These are phyloP conservation scores for Lobophora halterata DNA, from an alignment of 2,888 invertebrate species.

Conservation along the genomic window DNA sequence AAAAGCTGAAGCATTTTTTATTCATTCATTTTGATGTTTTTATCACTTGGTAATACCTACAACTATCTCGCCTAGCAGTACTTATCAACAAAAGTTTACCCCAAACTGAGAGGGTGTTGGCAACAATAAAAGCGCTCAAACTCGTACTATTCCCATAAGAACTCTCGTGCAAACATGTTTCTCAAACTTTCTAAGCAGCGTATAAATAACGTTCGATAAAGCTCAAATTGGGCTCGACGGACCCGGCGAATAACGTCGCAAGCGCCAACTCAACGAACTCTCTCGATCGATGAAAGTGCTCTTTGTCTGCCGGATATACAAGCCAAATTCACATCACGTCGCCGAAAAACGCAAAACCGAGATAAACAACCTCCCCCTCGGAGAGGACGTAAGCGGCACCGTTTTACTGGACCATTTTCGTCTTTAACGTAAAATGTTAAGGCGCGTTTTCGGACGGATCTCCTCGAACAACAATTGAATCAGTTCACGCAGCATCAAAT, in stretches of 20 bases:
- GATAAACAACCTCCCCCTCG: slow-evolving; percentile 75
- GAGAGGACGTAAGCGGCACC: slow-evolving; percentile 72
- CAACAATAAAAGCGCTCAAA: slow-evolving; percentile 57
- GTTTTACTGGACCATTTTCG: slow-evolving; percentile 76
- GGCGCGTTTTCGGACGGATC: slow-evolving; percentile 65
- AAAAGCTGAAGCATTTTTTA: no score
- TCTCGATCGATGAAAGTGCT: slow-evolving; percentile 71
- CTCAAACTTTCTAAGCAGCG: slow-evolving; percentile 72
- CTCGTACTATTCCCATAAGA: slow-evolving; percentile 67
- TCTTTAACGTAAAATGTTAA: slow-evolving; percentile 72
- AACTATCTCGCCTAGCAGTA: no score
- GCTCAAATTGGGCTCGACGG: slow-evolving; percentile 61
- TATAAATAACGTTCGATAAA: slow-evolving; percentile 74
- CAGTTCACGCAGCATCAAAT: slow-evolving; percentile 82
- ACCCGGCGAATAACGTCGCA: slow-evolving; percentile 52
- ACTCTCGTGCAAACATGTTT: slow-evolving; percentile 63
- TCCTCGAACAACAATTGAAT: slow-evolving; percentile 75
- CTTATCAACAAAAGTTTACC: slow-evolving; percentile 19
- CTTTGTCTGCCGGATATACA: slow-evolving; percentile 75
- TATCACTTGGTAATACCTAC: no score
- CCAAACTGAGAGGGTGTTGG: slow-evolving; percentile 32
- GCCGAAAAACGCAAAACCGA: slow-evolving; percentile 78
- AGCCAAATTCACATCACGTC: slow-evolving; percentile 79
- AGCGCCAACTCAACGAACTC: slow-evolving; percentile 56
- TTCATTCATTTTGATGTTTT: no score